Evolutionary conservation across 2,888 invertebrate genomes (phyloP).

Genomic region (Antitype chi): DNA sequence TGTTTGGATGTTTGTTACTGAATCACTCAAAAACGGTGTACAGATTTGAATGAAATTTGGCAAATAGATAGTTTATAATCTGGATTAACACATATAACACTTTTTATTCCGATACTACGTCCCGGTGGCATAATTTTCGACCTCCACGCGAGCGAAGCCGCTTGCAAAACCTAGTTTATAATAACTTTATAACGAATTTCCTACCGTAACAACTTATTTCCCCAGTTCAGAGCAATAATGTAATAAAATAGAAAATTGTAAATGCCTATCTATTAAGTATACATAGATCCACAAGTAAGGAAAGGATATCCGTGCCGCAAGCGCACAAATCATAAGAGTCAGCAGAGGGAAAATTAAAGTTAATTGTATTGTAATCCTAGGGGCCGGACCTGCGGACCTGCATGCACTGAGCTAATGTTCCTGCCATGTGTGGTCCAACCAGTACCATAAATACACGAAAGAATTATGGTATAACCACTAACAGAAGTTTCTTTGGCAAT

Average conservation of each 20-base stretch:
- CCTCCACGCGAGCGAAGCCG: no score
- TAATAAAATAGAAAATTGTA: slow-evolving; percentile 34
- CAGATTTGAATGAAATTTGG: no score
- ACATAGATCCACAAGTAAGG: not conserved
- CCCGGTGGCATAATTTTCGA: no score
- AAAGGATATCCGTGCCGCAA: slow-evolving; percentile 20
- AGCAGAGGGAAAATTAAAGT: slow-evolving; percentile 35
- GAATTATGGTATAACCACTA: not conserved
- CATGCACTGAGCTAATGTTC: not conserved
- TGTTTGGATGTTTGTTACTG: no score
- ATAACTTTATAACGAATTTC: slow-evolving; percentile 34
- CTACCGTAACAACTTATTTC: slow-evolving; percentile 19
- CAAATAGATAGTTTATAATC: no score
- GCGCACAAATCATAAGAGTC: slow-evolving; percentile 15
- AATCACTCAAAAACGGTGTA: no score
- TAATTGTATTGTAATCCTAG: slow-evolving; percentile 38
- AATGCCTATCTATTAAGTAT: not conserved
- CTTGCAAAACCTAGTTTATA: not conserved
- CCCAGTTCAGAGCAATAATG: slow-evolving; percentile 18
- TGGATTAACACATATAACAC: no score
- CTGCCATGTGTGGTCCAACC: slow-evolving; percentile 11
- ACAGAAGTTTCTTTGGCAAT: not conserved
- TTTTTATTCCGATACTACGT: no score
- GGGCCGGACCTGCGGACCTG: slow-evolving; percentile 6
- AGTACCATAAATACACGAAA: not conserved